Evolutionary conservation across 35 echinoderm and acorn worm genomes (phyloP), one percentile per base, ranked within the genome.

Genomic region (Heliocidaris tuberculata): DNA sequence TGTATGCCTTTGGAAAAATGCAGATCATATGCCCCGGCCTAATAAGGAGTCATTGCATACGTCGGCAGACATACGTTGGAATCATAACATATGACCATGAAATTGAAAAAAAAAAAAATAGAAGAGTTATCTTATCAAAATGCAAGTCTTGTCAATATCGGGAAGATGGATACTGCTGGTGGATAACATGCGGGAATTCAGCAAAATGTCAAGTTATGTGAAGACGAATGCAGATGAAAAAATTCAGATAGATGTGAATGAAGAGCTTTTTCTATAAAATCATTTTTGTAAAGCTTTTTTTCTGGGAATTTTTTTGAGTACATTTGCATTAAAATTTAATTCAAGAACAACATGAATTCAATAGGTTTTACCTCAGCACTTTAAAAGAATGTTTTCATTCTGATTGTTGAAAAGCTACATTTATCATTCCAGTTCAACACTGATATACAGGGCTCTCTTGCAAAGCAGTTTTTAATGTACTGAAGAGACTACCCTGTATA

Each of bases 81-180:
- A n/a, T 78, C 65, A 78, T 78, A 78, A 78, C 21, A 78, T 78
- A 78, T 78, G 65, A 78, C 65, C 65, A 78, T 78, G 65, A 78
- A 78, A 78, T 78, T n/a, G 65, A 78, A 71, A 71, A 78, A 78
- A 71, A 78, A 78, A 42, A 42, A 42, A 42, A 42, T 7, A 78
- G 65, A 78, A n/a, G 21, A n/a, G 65, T 7, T 19, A 78, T 78
- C 27, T 19, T 7, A 78, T 78, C 65, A 78, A 78, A 78, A 78
- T 78, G 65, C 65, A 78, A 78, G 65, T 21, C 21, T n/a, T 78
- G 65, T 78, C 65, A 78, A 21, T 78, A 24, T 24, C 7, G 6
- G 21, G 65, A 78, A n/a, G 65, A 78, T 27, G 21, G 21, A 78
- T 78, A 27, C 19, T 19, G 27, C 6, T 78, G 7, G 16, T 27